These are phyloP conservation scores for Pachycephala philippinensis DNA, from an alignment of 2,113 vertebrate genomes.

Conservation along the genomic window DNA sequence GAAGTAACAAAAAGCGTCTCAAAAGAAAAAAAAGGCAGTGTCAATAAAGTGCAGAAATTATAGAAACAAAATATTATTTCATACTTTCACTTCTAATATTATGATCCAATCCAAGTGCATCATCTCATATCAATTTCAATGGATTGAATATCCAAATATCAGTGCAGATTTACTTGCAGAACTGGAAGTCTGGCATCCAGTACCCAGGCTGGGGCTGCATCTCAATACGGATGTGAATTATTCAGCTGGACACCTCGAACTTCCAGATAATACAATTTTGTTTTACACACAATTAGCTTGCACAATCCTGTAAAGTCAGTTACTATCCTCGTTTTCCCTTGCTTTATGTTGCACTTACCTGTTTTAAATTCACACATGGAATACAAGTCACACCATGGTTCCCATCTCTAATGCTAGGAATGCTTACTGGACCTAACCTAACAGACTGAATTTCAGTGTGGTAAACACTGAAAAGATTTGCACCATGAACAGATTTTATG, in stretches of 20 bases:
- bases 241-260: neutral
- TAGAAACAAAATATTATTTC: neutral
- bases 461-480: neutral
- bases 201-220: neutral
- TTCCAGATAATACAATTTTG: neutral
- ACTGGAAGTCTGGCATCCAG: neutral
- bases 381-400: neutral
- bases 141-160: neutral
- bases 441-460: neutral
- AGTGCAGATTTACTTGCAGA: neutral
- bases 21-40: neutral
- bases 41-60: neutral
- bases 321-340: neutral
- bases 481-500: neutral
- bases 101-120: neutral
- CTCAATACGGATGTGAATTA: neutral
- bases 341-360: conserved; percentile 11
- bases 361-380: neutral
- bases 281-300: neutral
- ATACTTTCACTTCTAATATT: neutral
- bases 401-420: neutral
- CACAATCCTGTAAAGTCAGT: neutral
- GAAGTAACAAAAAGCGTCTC: neutral
- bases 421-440: neutral
- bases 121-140: neutral